phyloP scores from a whole-genome alignment of 2,797 vertebrate genomes.

The Babyrousa celebensis region DNA sequence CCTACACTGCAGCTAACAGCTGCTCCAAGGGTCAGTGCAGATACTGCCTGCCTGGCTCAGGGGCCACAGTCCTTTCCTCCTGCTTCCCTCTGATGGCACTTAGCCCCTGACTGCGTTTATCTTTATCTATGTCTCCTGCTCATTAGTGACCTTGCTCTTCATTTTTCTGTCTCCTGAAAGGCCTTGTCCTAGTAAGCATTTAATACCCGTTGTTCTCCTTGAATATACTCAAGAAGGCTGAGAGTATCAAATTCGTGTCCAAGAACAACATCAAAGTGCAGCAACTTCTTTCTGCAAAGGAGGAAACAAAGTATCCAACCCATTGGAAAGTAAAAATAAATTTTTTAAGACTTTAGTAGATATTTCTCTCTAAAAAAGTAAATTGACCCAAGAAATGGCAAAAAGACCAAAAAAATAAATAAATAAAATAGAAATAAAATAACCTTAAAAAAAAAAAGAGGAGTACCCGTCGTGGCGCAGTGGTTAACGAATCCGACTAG shows the following conservation, averaged over 20 bases:
- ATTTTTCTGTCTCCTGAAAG: background rate
- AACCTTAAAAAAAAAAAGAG: too few relatives aligned
- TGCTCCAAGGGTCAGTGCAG: background rate
- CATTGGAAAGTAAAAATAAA: slow-evolving; percentile 36
- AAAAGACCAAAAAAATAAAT: too few relatives aligned
- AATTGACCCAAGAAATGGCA: too few relatives aligned
- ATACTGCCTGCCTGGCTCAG: background rate
- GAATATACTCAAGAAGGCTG: background rate
- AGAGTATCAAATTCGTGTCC: background rate
- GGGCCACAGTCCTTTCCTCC: background rate
- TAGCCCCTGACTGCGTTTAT: background rate
- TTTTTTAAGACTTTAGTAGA: background rate
- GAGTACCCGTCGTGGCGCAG: too few relatives aligned
- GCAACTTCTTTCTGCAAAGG: background rate
- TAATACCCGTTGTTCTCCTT: background rate
- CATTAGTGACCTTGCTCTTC: background rate
- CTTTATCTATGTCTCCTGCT: background rate
- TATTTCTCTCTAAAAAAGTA: background rate
- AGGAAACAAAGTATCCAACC: background rate
- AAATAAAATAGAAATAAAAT: too few relatives aligned
- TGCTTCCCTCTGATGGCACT: background rate
- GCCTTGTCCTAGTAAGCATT: background rate
- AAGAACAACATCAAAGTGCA: background rate
- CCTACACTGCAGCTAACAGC: background rate
- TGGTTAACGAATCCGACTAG: too few relatives aligned